Conservation (phyloP, 2,113 vertebrate species). For the Cervus canadensis region DNA sequence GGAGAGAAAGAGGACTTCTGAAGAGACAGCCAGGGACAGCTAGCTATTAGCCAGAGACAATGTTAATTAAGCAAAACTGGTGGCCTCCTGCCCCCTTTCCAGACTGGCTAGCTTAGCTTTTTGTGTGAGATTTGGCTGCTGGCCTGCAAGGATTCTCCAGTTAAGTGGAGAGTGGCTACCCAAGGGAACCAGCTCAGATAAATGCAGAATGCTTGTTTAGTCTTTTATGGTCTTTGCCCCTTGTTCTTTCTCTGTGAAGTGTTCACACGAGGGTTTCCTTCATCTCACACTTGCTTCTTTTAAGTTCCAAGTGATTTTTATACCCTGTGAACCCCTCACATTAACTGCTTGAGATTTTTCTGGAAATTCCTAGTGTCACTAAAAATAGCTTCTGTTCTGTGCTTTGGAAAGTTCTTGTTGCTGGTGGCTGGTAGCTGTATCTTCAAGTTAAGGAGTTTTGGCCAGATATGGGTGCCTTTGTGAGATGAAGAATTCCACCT, state of each 20-base stretch:
- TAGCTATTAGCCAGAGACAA: neutral
- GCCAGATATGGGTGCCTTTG: neutral
- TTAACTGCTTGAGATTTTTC: neutral
- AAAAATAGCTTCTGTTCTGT: neutral
- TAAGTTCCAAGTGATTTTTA: neutral
- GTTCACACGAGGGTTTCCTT: neutral
- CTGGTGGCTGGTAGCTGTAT: neutral
- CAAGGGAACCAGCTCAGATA: neutral
- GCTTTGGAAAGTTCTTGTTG: neutral
- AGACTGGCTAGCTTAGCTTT: neutral
- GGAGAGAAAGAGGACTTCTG: neutral
- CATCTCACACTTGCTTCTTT: neutral
- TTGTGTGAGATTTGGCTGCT: neutral
- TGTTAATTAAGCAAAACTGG: neutral
- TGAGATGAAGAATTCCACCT: neutral
- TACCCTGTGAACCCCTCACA: neutral
- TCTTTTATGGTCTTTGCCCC: neutral
- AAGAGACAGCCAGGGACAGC: neutral
- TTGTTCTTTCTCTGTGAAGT: neutral
- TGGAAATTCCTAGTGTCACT: neutral
- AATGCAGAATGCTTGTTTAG: neutral
- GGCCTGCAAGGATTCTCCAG: neutral
- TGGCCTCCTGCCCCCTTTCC: neutral
- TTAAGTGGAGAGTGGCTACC: neutral
- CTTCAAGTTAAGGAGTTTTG: neutral